Base-by-base conservation (phyloP, 2,797 vertebrate genomes). In the Sebastes vulpes region DNA sequence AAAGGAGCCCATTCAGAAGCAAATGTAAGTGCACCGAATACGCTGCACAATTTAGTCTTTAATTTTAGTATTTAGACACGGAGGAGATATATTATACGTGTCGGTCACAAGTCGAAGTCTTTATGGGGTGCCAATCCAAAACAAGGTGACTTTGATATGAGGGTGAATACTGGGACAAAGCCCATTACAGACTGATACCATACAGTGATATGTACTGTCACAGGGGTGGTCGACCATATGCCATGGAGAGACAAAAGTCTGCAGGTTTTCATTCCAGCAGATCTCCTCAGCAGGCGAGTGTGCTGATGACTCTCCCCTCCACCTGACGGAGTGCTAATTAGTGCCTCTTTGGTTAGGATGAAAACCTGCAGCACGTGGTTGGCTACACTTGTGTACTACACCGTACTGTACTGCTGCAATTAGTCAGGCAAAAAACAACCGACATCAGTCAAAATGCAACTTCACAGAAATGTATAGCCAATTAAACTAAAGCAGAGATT, bases 91-190 rank as follows among this genome's bases (percentile, higher is more conserved):
- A 18, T 46, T 42, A 6, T 26, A 46, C 26, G 68, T 54, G 59
- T 38, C 20, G 31, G 35, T 68, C 26, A 35, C 20, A 29, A 42
- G 25, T 54, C 42, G 6, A 76, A 21, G 12, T 38, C 6, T 46
- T 86, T 31, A 63, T n/a, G 14, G 16, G 57, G 38, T 25, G 29
- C 48, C 50, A 42, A 14, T 75, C n/a, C 26, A 57, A 78, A 61
- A 12, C 29, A 76, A 83, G 74, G 80, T 89, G 87, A 87, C 80
- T 89, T 89, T 85, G 81, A 81, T 69, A 56, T n/a, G 21, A 65
- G 54, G 23, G 42, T 25, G 32, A 52, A 16, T 21, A 20, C 10
- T 71, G 31, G 67, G 63, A 76, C 64, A 73, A 53, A 81, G 50
- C 74, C 60, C 63, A 25, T 50, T 50, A 60, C 66, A 66, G 59